These are phyloP conservation scores for Pollenia angustigena DNA, from an alignment of 2,888 invertebrate genomes.

Conservation along the genomic window DNA sequence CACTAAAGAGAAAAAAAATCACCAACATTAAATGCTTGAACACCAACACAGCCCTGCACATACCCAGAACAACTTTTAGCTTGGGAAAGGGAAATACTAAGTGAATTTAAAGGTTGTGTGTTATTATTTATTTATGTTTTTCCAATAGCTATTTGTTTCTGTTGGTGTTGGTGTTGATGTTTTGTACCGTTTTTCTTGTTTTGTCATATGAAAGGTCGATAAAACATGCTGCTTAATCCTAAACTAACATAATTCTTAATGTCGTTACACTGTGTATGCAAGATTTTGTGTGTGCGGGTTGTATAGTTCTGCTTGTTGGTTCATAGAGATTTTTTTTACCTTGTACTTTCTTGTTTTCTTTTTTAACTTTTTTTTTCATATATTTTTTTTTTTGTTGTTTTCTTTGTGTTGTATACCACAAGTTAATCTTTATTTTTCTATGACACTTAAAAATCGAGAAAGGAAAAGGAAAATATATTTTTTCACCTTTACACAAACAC, in stretches of 20 bases:
- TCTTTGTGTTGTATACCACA: conserved; percentile 26
- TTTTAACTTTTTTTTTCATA: neutral
- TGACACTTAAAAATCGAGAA: conserved; percentile 15
- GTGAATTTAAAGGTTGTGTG: conserved; percentile 21
- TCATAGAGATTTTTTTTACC: neutral
- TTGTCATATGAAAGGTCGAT: conserved; percentile 29
- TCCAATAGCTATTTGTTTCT: conserved; percentile 1
- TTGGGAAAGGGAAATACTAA: neutral
- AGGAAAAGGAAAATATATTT: neutral
- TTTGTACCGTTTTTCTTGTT: neutral
- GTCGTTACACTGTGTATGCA: neutral
- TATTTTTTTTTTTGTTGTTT: neutral
- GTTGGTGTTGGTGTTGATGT: neutral
- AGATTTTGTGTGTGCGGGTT: neutral
- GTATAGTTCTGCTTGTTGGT: conserved; percentile 26
- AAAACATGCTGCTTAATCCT: conserved; percentile 52
- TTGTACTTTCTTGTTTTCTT: neutral
- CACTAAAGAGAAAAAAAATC: neutral
- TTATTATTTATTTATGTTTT: conserved; percentile 47
- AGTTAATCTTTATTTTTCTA: conserved; percentile 64
- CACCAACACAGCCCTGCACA: neutral
- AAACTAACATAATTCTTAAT: conserved; percentile 49
- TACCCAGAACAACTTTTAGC: neutral
- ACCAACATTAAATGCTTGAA: neutral
- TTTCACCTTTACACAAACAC: neutral